Evolutionary conservation across 2,888 invertebrate genomes (phyloP).

Genomic region (Melieria picta): DNA sequence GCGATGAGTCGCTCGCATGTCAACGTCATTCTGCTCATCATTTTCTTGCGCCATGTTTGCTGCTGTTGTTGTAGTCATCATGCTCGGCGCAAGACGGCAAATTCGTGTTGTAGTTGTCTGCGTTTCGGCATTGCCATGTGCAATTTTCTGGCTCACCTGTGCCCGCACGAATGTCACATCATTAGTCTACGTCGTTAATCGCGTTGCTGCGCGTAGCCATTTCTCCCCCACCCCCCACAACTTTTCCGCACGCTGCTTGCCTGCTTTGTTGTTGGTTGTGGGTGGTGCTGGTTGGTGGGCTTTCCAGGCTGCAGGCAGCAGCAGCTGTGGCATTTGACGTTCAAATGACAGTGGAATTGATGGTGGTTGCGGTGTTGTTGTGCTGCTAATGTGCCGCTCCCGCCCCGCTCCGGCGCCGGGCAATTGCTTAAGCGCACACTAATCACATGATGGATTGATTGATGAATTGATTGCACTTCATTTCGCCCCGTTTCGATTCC

Average conservation of each 20-base stretch:
- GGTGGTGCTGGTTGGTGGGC: not conserved
- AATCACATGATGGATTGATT: constrained; percentile 38
- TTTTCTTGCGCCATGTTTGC: constrained; percentile 39
- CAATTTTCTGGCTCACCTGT: constrained; percentile 45
- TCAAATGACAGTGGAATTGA: not conserved
- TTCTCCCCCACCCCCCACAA: no score
- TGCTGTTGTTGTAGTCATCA: constrained; percentile 39
- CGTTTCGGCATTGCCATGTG: constrained; percentile 39
- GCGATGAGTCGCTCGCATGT: constrained; percentile 23
- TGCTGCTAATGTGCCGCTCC: not conserved
- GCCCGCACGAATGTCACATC: constrained; percentile 48
- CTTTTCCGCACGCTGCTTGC: no score
- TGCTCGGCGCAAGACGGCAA: not conserved
- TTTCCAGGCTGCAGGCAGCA: not conserved
- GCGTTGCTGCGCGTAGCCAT: constrained; percentile 3
- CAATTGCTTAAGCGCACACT: constrained; percentile 29
- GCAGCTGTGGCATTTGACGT: not conserved
- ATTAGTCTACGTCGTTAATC: constrained; percentile 48
- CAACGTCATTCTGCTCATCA: constrained; percentile 17
- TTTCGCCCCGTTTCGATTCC: not conserved
- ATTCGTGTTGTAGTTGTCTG: constrained; percentile 1
- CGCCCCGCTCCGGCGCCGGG: not conserved
- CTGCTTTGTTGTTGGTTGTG: constrained; percentile 2
- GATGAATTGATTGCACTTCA: constrained; percentile 32
- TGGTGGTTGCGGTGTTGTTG: constrained; percentile 2